Base-by-base conservation (phyloP, 2,113 vertebrate species). In the Halcyon senegalensis region DNA sequence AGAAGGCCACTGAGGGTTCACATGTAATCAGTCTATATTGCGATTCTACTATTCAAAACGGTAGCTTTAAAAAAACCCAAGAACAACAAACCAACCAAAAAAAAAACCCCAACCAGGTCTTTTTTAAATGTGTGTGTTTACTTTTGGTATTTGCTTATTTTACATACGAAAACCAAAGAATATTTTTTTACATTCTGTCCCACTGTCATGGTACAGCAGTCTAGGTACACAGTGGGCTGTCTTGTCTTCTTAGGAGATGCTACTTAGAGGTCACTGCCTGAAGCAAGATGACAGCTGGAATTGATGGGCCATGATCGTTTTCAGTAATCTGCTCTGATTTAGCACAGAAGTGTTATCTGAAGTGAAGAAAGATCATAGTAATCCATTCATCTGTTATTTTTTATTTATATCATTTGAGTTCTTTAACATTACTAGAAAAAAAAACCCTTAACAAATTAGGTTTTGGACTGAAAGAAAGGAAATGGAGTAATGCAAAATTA, bases 321-420 rank as follows among this genome's bases (percentile, higher is more conserved):
- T 95, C 73, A 63, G n/a, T 88, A 84, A 84, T 67, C 68, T 90
- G 28, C 48, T 93, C 69, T 88, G 51, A 86, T 89, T 79, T 85
- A 89, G 33, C 19, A 13, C n/a, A 60, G 12, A 93, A 55, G 8
- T 46, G 27, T 67, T 39, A 73, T 44, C 39, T 46, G 50, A 74
- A 60, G 35, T 24, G 24, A 82, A 67, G 50, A 83, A 84, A 70
- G 56, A 74, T 84, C 56, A 64, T 21, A 74, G 41, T 89, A 68
- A 89, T 67, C 20, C 9, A 60, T 92, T 83, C 13, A 63, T 75
- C 48, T 23, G 11, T 88, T 92, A 64, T 67, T 88, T 88, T 94
- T 85, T 60, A 44, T 75, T 91, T 67, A 20, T 64, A 39, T 50
- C 0, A 33, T 92, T 64, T 91, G 17, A 33, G 11, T 69, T 84